Evolutionary conservation across 2,113 vertebrate species (phyloP), one percentile per base, ranked within the genome.

Genomic region (Gymnogyps californianus): DNA sequence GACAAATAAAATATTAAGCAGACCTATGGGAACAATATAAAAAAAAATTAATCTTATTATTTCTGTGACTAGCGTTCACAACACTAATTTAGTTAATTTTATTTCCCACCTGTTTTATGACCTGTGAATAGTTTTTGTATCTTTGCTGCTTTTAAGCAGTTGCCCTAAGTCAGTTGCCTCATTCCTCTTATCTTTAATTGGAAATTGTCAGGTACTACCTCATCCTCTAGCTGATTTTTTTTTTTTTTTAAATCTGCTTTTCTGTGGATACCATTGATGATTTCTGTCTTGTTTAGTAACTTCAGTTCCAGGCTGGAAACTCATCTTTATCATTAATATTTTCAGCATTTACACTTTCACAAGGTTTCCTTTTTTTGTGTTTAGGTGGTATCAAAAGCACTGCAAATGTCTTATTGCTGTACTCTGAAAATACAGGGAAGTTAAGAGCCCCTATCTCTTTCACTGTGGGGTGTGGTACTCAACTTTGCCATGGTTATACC

Each of bases 121-220:
- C 11, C 40, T 82, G 22, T 58, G 31, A 90, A 9, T 78, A 71
- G 19, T 38, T 70, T 94, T 71, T 84, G 6, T 79, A 9, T 85
- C 34, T 71, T 87, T 87, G 44, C 16, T 57, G 15, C 31, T 80
- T 89, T 82, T 65, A 71, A 89, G 65, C 32, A 34, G 28, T 61
- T 79, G 6, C 8, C 6, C 1, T 29, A 38, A 40, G 18, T 80
- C 31, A 69, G 12, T 32, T 87, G 25, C 38, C 0, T 0, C 13
- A 8, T 67, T 83, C 16, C 9, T 32, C 2, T 47, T 55, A 20
- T 1, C 10, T 83, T 77, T 32, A 70, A 36, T 29, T 69, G 14
- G 46, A 87, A 91, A 36, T 22, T 51, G 36, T 71, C 29, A 55
- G n/a, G 7, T 58, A 25, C 8, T 75, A 16, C 47, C 22, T 81